Percentiles rank a stretch among this genome's conserved stretches.
phyloP scores from a whole-genome alignment of 2,888 invertebrate species.

The Adelognathus sp. region DNA sequence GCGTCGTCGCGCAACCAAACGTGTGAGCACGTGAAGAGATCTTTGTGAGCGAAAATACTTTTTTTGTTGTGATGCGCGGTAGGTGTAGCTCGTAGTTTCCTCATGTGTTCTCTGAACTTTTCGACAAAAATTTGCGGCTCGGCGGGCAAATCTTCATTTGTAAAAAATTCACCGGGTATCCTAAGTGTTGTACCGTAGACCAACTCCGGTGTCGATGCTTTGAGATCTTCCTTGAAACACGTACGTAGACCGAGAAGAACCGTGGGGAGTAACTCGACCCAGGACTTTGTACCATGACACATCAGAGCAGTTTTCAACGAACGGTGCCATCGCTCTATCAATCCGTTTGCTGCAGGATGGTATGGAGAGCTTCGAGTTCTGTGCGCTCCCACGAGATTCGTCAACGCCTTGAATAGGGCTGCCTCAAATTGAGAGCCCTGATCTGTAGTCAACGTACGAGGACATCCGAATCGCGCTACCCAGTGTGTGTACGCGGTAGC shows the following conservation, averaged over 20 bases:
- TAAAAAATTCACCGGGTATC: conserved; percentile 61
- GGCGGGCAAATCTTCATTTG: conserved; percentile 9
- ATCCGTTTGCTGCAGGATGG: conserved; percentile 32
- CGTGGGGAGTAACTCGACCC: conserved; percentile 59
- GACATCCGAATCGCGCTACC: conserved; percentile 66
- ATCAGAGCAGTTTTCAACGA: conserved; percentile 68
- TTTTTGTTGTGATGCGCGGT: conserved; percentile 39
- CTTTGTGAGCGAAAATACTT: conserved; percentile 27
- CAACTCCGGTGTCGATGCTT: conserved; percentile 59
- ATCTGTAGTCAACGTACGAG: conserved; percentile 60
- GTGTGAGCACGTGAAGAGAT: conserved; percentile 41
- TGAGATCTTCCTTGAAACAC: conserved; percentile 50
- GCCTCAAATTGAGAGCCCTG: conserved; percentile 66
- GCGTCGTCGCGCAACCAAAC: conserved; percentile 26
- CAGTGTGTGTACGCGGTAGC: conserved; percentile 50
- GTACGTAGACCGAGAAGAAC: conserved; percentile 55
- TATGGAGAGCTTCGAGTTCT: conserved; percentile 58
- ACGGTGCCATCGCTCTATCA: conserved; percentile 69
- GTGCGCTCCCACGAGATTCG: conserved; percentile 45
- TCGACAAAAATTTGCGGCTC: conserved; percentile 45
- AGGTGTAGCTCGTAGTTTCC: conserved; percentile 23
- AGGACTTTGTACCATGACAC: conserved; percentile 42
- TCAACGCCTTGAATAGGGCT: background rate
- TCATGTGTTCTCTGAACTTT: conserved; percentile 37
- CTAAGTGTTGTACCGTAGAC: conserved; percentile 58